These are phyloP conservation scores for Eupithecia vulgata DNA, from an alignment of 2,888 invertebrate species.

Conservation along the genomic window DNA sequence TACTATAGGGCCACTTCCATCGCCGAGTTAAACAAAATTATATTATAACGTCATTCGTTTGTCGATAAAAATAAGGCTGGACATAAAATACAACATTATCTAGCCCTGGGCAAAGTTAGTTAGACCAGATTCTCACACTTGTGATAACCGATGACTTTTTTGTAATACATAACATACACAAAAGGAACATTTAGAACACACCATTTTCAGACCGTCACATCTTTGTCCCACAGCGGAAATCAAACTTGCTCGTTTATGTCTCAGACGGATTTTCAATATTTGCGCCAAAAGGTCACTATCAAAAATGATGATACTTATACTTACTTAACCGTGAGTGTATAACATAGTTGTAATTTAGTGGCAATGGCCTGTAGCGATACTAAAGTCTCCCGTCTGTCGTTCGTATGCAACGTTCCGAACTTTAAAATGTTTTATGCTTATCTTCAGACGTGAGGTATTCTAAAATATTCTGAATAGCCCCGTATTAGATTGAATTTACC, in stretches of 20 bases:
- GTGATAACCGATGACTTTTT: too few species aligned
- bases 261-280: too few species aligned
- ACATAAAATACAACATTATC: not conserved
- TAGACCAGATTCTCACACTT: not conserved
- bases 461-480: slow-evolving; percentile 61
- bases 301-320: too few species aligned
- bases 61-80: not conserved
- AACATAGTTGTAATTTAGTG: not conserved
- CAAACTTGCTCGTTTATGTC: not conserved
- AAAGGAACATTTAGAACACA: too few species aligned
- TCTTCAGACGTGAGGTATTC: slow-evolving; percentile 65
- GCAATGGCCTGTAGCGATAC: not conserved
- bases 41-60: too few species aligned
- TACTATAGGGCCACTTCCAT: too few species aligned
- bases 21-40: too few species aligned
- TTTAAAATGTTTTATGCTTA: slow-evolving; percentile 79
- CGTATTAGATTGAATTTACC: slow-evolving; percentile 53
- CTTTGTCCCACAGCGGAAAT: not conserved
- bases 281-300: not conserved
- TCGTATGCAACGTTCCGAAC: slow-evolving; percentile 46
- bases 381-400: not conserved
- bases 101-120: not conserved
- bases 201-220: not conserved
- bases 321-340: not conserved
- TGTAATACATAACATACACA: too few species aligned